These are phyloP conservation scores for Drosophila macrospina DNA, from an alignment of 2,888 invertebrate species.

Conservation along the genomic window DNA sequence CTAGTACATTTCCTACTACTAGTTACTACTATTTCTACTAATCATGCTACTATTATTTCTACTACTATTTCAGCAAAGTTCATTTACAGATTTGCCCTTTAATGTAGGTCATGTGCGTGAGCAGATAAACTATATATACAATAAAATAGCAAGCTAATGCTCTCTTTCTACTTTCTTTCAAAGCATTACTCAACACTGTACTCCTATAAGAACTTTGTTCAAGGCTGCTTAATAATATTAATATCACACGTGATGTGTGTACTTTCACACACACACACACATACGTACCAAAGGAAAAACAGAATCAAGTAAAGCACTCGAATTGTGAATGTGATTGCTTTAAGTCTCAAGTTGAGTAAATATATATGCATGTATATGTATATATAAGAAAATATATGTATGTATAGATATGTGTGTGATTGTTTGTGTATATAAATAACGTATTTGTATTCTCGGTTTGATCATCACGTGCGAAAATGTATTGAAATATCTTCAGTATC, in stretches of 20 bases:
- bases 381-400: slow-evolving; percentile 1
- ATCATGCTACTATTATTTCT: not conserved
- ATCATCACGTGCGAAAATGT: slow-evolving; percentile 55
- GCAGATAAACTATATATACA: not conserved
- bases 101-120: not conserved
- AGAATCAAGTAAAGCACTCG: not conserved
- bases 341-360: slow-evolving; percentile 17
- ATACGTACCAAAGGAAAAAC: not conserved
- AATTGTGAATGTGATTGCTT: slow-evolving; percentile 8
- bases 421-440: slow-evolving; percentile 1
- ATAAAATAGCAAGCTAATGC: not conserved
- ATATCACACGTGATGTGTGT: slow-evolving; percentile 18
- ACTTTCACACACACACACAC: not conserved
- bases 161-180: not conserved
- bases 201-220: slow-evolving; percentile 4
- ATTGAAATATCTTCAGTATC: slow-evolving; percentile 60
- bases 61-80: not conserved
- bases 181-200: not conserved
- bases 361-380: not conserved
- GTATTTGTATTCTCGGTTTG: slow-evolving; percentile 33
- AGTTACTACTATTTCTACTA: no score
- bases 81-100: no score
- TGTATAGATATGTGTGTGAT: not conserved
- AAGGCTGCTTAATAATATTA: slow-evolving; percentile 15
- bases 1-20: no score